Conservation (phyloP, 2,888 invertebrate species). For the Acrocyrtus sp. region DNA sequence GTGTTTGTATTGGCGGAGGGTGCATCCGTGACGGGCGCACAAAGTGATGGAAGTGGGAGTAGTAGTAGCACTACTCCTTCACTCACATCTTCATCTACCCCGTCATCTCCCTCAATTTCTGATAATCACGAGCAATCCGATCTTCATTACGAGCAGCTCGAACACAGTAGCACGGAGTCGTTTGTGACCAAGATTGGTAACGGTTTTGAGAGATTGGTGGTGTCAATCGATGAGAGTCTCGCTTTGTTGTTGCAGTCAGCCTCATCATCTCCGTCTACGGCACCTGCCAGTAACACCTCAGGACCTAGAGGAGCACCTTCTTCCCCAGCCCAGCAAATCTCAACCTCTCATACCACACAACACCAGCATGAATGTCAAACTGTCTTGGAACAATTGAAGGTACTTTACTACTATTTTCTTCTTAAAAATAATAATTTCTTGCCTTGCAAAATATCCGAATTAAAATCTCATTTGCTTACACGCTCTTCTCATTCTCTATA, state of each 20-base stretch:
- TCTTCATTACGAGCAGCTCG: constrained; percentile 12
- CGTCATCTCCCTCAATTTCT: constrained; percentile 13
- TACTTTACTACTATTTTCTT: constrained; percentile 24
- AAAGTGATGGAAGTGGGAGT: background rate
- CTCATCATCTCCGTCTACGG: constrained; percentile 26
- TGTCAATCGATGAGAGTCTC: constrained; percentile 61
- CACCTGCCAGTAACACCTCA: constrained; percentile 13
- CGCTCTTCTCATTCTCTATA: background rate
- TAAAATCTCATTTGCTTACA: background rate
- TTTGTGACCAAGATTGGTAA: constrained; percentile 62
- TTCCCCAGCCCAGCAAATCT: background rate
- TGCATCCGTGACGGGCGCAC: constrained; percentile 37
- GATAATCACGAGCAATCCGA: constrained; percentile 28
- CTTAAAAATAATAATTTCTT: background rate
- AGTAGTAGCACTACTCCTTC: constrained; percentile 6
- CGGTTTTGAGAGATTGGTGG: constrained; percentile 60
- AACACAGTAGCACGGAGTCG: constrained; percentile 33
- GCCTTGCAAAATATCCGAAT: background rate
- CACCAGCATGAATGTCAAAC: constrained; percentile 61
- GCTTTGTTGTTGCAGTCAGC: constrained; percentile 52
- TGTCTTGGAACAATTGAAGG: constrained; percentile 63
- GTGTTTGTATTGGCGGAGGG: constrained; percentile 1
- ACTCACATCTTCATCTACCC: constrained; percentile 5
- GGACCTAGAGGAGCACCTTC: constrained; percentile 46
- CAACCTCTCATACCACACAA: constrained; percentile 34